These are phyloP conservation scores for Leptodactylus fallax DNA, from an alignment of 2,797 vertebrate genomes.

Conservation along the genomic window DNA sequence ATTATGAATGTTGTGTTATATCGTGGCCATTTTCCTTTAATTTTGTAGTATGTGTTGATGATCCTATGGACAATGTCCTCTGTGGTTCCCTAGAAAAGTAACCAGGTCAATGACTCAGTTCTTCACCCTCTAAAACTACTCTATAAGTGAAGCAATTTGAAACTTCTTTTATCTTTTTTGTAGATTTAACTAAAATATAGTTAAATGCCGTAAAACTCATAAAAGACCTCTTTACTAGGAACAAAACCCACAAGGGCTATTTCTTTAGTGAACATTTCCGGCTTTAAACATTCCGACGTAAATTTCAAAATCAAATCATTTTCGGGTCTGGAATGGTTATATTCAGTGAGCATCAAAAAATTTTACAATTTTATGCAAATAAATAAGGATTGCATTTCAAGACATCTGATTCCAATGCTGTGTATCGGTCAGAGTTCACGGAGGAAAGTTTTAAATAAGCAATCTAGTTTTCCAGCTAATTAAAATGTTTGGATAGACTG, in stretches of 20 bases:
- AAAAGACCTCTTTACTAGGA: neutral
- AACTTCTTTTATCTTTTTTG: neutral
- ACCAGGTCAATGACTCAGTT: too few species aligned
- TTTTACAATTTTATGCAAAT: conserved; percentile 76
- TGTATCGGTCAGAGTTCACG: conserved; percentile 76
- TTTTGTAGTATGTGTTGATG: too few species aligned
- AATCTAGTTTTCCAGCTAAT: conserved; percentile 82
- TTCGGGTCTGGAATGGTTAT: neutral
- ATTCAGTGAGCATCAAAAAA: conserved; percentile 69
- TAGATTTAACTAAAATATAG: neutral
- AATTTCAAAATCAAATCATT: conserved; percentile 34
- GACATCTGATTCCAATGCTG: conserved; percentile 76
- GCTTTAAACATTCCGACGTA: conserved; percentile 15
- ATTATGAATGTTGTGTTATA: too few species aligned
- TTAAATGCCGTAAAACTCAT: neutral
- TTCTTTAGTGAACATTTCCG: neutral
- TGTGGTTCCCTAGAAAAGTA: too few species aligned
- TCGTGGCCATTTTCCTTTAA: too few species aligned
- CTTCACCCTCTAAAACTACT: too few species aligned
- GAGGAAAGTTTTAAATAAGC: conserved; percentile 77
- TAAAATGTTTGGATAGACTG: conserved; percentile 83
- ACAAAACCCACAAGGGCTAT: neutral
- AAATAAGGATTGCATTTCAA: conserved; percentile 77
- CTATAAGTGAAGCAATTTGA: too few species aligned
- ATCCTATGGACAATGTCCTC: too few species aligned